phyloP scores from a whole-genome alignment of 2,797 vertebrate species.

The Chelonia mydas region DNA sequence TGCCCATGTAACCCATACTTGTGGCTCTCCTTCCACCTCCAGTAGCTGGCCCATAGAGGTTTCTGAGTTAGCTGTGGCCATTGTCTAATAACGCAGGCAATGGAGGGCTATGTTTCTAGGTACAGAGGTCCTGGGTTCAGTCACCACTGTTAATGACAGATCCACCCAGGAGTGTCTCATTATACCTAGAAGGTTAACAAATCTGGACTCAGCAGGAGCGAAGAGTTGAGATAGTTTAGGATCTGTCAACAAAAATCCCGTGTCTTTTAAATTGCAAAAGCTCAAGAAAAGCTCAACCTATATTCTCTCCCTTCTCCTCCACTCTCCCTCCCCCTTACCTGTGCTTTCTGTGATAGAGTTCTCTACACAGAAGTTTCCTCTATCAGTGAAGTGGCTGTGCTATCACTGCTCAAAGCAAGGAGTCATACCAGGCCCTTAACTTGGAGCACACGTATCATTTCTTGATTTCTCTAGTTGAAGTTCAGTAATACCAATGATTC shows the following conservation, averaged over 20 bases:
- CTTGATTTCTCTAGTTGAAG: no score
- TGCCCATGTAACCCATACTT: neutral
- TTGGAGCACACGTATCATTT: no score
- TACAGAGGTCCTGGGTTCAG: neutral
- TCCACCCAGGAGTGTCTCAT: neutral
- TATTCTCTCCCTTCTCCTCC: neutral
- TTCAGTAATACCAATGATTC: no score
- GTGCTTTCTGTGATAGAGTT: no score
- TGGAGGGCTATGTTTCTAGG: no score
- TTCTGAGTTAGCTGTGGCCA: no score
- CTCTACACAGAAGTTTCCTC: neutral
- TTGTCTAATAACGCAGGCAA: no score
- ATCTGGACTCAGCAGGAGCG: neutral
- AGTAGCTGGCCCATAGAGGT: no score
- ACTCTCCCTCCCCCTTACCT: neutral
- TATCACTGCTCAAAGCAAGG: neutral
- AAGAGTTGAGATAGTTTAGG: neutral
- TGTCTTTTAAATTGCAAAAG: neutral
- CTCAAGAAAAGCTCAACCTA: no score
- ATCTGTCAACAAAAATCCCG: neutral
- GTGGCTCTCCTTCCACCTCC: no score
- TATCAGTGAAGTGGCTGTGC: neutral
- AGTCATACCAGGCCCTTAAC: neutral
- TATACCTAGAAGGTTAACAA: neutral
- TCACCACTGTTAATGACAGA: neutral